Percentiles rank a stretch among this genome's conserved stretches.
Evolutionary conservation across 2,888 invertebrate species (phyloP).

Genomic region (Tipula helvola): DNA sequence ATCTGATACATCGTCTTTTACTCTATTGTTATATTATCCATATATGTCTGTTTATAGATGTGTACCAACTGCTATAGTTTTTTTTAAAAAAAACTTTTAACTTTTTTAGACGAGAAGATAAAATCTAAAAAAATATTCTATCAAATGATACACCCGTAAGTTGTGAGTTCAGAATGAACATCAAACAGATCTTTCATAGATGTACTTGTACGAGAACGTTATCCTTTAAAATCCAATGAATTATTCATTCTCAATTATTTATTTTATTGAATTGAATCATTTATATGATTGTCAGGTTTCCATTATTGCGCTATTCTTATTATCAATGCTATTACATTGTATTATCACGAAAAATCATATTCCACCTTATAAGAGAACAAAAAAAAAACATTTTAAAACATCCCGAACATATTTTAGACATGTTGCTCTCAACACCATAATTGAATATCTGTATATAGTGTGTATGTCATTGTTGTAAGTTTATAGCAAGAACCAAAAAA

Average conservation of each 20-base stretch:
- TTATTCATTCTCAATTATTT: not conserved
- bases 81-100: not conserved
- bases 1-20: not conserved
- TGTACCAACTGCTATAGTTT: not conserved
- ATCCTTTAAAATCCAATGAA: not conserved
- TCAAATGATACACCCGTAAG: not conserved
- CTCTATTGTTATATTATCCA: not conserved
- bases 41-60: not conserved
- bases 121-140: not conserved
- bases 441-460: not conserved
- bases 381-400: not conserved
- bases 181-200: not conserved
- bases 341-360: not conserved
- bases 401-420: not conserved
- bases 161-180: not conserved
- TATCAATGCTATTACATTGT: not conserved
- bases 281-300: not conserved
- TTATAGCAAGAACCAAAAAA: not conserved
- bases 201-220: not conserved
- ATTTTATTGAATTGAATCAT: constrained; percentile 4
- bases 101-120: not conserved
- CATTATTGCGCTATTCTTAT: not conserved
- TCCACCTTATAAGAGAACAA: not conserved
- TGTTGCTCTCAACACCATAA: not conserved
- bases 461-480: not conserved